Base-by-base conservation (phyloP, 1,140 invertebrate genomes). In the Zeugodacus cucurbitae region DNA sequence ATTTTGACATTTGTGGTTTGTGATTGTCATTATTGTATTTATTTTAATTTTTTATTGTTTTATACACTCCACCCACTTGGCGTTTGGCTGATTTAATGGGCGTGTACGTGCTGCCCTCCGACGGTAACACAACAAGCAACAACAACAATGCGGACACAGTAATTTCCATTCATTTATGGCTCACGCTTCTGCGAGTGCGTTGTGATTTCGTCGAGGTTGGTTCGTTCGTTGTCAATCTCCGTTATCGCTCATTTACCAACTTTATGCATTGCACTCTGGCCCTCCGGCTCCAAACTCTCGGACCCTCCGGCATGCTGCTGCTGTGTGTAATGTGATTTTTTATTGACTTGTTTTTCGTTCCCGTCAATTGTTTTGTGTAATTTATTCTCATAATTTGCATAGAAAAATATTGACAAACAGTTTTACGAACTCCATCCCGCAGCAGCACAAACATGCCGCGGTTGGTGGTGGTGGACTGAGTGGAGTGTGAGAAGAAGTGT, bases 311-410 rank as follows among this genome's bases (percentile, higher is more conserved):
- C 74, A 82, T 48, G 26, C 26, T 54, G 6, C 6, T 54, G 48
- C n/a, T 29, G 41, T 14, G 20, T 82, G 74, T 82, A 48, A 48
- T 82, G 41, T 82, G 41, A 54, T 82, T 82, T 82, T 82, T 82
- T 82, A 82, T 82, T 82, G 74, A 82, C 74, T 82, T 82, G 74
- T 82, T 82, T 54, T 82, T 82, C 74, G 74, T 48, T 82, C n/a
- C 11, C 22, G 74, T 82, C 74, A 41, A 82, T 82, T 82, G 74
- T 82, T 82, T 82, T 82, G 74, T 48, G 37, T 82, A 82, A 82
- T 82, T 82, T 82, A 82, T 82, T 82, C 44, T 82, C n/a, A 82
- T 44, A 82, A 82, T 82, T 82, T 82, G 11, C 74, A 82, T 82
- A 82, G 74, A 82, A 82, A 82, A 82, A 82, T 82, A 82, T 82